A percentile compares a stretch with the other conserved stretches of the same genome.
phyloP scores from a whole-genome alignment of 1,140 invertebrate species.

The Dendrolimus punctatus region DNA sequence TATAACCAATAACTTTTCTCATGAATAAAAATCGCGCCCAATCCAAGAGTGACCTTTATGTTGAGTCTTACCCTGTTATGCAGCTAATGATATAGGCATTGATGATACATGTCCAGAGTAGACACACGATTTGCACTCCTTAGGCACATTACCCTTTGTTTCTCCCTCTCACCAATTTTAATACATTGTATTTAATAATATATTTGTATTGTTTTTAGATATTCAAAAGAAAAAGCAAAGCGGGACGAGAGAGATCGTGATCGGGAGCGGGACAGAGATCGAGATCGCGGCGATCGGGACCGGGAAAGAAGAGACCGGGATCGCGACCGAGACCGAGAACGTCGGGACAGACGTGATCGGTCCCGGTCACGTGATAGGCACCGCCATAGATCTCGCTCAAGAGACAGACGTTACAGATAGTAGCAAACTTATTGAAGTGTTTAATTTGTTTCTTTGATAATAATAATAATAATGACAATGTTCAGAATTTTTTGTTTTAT shows the following conservation, averaged over 20 bases:
- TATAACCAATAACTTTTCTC: too few relatives aligned
- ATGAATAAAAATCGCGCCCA: too few relatives aligned
- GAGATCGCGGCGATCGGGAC: slow-evolving; percentile 24
- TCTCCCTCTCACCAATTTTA: too few relatives aligned
- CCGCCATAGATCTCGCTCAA: slow-evolving; percentile 45
- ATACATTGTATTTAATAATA: background rate
- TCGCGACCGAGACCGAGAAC: slow-evolving; percentile 22
- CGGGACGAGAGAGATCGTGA: slow-evolving; percentile 41
- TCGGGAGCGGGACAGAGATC: slow-evolving; percentile 34
- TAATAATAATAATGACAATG: slow-evolving; percentile 31
- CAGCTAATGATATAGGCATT: too few relatives aligned
- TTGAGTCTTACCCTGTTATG: too few relatives aligned
- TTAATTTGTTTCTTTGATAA: slow-evolving; percentile 34
- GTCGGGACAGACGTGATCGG: slow-evolving; percentile 34
- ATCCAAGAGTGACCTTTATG: too few relatives aligned
- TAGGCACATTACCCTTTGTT: too few relatives aligned
- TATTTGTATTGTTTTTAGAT: slow-evolving; percentile 30
- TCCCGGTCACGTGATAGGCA: slow-evolving; percentile 35
- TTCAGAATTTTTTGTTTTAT: slow-evolving; percentile 13
- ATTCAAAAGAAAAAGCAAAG: slow-evolving; percentile 44
- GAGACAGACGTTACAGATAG: slow-evolving; percentile 59
- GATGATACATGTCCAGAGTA: too few relatives aligned
- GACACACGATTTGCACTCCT: too few relatives aligned
- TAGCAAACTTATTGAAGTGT: slow-evolving; percentile 20
- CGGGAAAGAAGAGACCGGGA: slow-evolving; percentile 12